Percentiles rank a stretch among this genome's conserved stretches.
phyloP scores from a whole-genome alignment of 2,888 invertebrate genomes.

The Drosophila leonis region DNA sequence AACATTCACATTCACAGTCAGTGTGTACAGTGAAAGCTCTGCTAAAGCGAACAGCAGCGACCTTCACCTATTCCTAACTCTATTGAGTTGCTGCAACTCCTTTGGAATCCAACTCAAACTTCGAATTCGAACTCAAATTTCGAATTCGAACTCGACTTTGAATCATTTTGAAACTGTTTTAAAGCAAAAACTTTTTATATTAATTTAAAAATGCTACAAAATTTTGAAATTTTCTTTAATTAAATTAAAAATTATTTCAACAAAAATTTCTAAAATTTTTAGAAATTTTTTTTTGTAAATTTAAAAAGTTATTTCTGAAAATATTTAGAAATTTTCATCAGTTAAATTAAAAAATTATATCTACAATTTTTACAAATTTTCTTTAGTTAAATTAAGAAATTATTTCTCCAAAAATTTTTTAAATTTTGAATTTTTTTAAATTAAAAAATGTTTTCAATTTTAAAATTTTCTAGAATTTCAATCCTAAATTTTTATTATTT shows the following conservation, averaged over 20 bases:
- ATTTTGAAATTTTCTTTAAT: background rate
- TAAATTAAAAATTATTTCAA: background rate
- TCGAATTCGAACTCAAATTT: background rate
- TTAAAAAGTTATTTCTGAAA: too few relatives aligned
- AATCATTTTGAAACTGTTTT: too few relatives aligned
- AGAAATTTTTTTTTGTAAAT: too few relatives aligned
- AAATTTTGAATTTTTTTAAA: too few relatives aligned
- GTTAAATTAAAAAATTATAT: background rate
- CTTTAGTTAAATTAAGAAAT: background rate
- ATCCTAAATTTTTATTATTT: background rate
- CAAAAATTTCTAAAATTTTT: too few relatives aligned
- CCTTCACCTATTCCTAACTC: background rate
- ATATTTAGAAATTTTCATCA: background rate
- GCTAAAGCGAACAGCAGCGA: conserved; percentile 2
- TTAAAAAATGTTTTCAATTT: background rate
- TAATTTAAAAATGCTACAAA: background rate
- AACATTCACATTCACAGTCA: conserved; percentile 5
- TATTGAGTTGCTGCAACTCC: background rate
- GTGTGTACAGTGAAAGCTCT: conserved; percentile 12
- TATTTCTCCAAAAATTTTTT: too few relatives aligned
- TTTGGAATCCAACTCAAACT: background rate
- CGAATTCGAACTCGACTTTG: background rate
- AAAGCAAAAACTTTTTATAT: background rate
- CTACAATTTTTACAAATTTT: accelerated
- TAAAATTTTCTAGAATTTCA: background rate